phyloP scores from a whole-genome alignment of 2,888 invertebrate genomes.

The Amblyjoppa fuscipennis region DNA sequence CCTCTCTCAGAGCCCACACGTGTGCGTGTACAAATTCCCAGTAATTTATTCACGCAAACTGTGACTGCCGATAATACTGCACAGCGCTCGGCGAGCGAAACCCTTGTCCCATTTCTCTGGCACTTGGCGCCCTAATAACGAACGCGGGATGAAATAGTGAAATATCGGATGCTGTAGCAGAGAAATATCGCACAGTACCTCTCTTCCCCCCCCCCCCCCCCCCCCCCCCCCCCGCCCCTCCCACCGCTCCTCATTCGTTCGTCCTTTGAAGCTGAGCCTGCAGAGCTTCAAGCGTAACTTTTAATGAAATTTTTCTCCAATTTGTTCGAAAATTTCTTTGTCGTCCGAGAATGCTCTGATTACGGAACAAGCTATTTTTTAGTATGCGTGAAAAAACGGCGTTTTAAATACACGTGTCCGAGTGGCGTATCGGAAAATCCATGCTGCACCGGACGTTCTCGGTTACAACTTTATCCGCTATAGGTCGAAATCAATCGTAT shows the following conservation, averaged over 20 bases:
- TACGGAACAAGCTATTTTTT: background rate
- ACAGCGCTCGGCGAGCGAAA: background rate
- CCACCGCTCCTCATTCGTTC: constrained; percentile 11
- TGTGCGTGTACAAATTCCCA: constrained; percentile 70
- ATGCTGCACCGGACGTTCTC: background rate
- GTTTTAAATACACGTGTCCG: background rate
- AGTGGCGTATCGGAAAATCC: background rate
- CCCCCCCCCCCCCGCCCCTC: too few species aligned
- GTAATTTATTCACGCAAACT: constrained; percentile 53
- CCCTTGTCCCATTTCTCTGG: constrained; percentile 53
- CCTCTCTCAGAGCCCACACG: constrained; percentile 17
- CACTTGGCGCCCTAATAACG: constrained; percentile 55
- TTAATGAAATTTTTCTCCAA: constrained; percentile 43
- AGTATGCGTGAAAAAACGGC: background rate
- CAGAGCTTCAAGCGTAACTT: constrained; percentile 19
- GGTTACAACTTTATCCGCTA: background rate
- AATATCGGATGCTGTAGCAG: constrained; percentile 46
- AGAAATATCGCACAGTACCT: constrained; percentile 42
- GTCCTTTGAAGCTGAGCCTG: constrained; percentile 44
- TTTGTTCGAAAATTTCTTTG: constrained; percentile 2
- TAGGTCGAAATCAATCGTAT: background rate
- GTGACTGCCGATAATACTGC: constrained; percentile 48
- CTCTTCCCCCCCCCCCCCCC: background rate
- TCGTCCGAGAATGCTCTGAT: constrained; percentile 24
- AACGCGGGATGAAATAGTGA: constrained; percentile 47